phyloP scores from a whole-genome alignment of 2,888 invertebrate genomes.

The Acrocyrtus sp. region DNA sequence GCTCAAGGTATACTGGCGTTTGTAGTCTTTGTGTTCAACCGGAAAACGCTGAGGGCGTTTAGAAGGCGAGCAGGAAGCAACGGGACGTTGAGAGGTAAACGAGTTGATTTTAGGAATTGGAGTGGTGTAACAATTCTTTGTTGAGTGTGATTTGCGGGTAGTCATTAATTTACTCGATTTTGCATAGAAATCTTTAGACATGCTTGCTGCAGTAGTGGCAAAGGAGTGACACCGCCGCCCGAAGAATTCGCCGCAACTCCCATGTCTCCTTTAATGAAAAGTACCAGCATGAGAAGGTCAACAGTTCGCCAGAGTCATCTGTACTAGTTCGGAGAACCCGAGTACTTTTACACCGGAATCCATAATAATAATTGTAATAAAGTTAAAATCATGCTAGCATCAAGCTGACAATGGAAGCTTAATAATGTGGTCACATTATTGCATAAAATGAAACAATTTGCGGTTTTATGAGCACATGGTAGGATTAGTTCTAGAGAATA shows the following conservation, averaged over 20 bases:
- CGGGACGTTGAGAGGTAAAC: slow-evolving; percentile 38
- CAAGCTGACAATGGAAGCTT: no score
- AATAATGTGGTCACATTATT: no score
- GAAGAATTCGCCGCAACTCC: slow-evolving; percentile 22
- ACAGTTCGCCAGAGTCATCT: slow-evolving; percentile 39
- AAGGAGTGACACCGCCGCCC: background rate
- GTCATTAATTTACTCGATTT: no score
- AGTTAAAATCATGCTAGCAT: background rate
- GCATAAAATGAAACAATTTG: no score
- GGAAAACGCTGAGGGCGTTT: slow-evolving; percentile 41
- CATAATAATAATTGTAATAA: background rate
- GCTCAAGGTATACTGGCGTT: slow-evolving; percentile 49
- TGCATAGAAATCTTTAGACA: slow-evolving; percentile 46
- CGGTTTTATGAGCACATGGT: no score
- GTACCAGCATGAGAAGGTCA: slow-evolving; percentile 33
- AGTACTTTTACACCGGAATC: background rate
- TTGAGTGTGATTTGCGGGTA: background rate
- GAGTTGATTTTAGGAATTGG: no score
- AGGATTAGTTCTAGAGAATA: no score
- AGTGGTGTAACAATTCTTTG: background rate
- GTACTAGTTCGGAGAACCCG: slow-evolving; percentile 17
- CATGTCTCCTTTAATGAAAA: slow-evolving; percentile 52
- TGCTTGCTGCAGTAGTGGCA: slow-evolving; percentile 47
- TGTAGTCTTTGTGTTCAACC: slow-evolving; percentile 48
- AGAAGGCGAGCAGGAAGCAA: slow-evolving; percentile 32